Percentiles rank a stretch among this genome's conserved stretches.
Evolutionary conservation across 1,140 invertebrate genomes (phyloP).

Genomic region (Penaeus vannamei): DNA sequence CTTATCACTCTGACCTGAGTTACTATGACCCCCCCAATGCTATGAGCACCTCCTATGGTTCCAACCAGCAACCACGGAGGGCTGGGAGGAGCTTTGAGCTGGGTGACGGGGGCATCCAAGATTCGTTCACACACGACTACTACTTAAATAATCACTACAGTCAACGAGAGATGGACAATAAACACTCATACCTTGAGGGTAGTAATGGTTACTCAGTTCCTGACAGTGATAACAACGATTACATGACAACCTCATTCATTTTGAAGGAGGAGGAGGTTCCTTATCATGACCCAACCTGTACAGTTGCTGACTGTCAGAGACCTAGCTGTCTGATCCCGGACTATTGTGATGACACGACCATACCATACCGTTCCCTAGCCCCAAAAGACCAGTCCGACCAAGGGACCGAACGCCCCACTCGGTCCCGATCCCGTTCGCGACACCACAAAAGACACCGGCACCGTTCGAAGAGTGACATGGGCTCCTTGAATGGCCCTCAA

Average conservation of each 20-base stretch:
- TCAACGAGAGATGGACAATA: constrained; percentile 47
- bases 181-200: constrained; percentile 44
- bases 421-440: constrained; percentile 42
- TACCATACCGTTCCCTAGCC: constrained; percentile 53
- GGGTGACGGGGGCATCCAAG: constrained; percentile 5
- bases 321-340: constrained; percentile 58
- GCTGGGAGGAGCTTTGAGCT: constrained; percentile 8
- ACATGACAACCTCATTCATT: constrained; percentile 59
- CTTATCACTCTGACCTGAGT: constrained; percentile 48
- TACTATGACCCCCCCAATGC: background rate
- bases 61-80: no score
- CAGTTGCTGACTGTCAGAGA: constrained; percentile 52
- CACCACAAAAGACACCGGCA: constrained; percentile 57
- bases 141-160: constrained; percentile 48
- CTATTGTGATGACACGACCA: constrained; percentile 52
- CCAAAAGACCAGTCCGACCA: constrained; percentile 52
- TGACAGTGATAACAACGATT: constrained; percentile 53
- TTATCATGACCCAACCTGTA: constrained; percentile 62
- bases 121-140: constrained; percentile 37
- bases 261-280: constrained; percentile 47
- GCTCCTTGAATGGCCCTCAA: constrained; percentile 51
- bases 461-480: constrained; percentile 47
- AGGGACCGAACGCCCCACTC: constrained; percentile 39
- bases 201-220: constrained; percentile 46
- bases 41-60: no score